These are phyloP conservation scores for Neodon shergylaensis DNA, from an alignment of 2,113 vertebrate genomes.

Conservation along the genomic window DNA sequence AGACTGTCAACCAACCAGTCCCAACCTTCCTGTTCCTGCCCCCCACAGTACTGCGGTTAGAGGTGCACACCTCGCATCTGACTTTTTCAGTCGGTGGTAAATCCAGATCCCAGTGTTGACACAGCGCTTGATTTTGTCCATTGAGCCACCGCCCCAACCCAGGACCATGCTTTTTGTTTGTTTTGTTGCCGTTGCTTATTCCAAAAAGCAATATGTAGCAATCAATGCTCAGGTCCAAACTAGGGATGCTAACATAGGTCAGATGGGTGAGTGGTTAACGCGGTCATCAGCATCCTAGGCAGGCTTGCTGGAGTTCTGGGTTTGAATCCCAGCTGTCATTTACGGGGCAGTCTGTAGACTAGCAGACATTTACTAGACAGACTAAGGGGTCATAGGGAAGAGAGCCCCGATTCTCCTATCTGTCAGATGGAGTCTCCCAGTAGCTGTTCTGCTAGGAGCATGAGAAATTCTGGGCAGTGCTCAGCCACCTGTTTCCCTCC, in stretches of 20 bases:
- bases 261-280: background rate
- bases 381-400: background rate
- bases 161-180: background rate
- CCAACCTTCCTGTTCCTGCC: background rate
- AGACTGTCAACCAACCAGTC: background rate
- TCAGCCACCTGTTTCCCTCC: background rate
- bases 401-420: background rate
- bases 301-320: background rate
- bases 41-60: background rate
- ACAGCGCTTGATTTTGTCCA: background rate
- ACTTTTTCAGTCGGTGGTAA: background rate
- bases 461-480: background rate
- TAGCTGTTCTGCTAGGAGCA: background rate
- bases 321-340: background rate
- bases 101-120: background rate
- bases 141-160: background rate
- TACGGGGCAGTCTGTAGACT: background rate
- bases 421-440: background rate
- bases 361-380: background rate
- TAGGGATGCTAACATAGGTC: background rate
- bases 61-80: too few relatives aligned
- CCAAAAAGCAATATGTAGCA: background rate
- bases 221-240: background rate
- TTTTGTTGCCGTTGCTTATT: too few relatives aligned
- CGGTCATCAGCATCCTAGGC: background rate